Percentiles rank a stretch among this genome's conserved stretches.
Evolutionary conservation across 2,797 vertebrate species (phyloP).

Genomic region (Malacoraja senta): DNA sequence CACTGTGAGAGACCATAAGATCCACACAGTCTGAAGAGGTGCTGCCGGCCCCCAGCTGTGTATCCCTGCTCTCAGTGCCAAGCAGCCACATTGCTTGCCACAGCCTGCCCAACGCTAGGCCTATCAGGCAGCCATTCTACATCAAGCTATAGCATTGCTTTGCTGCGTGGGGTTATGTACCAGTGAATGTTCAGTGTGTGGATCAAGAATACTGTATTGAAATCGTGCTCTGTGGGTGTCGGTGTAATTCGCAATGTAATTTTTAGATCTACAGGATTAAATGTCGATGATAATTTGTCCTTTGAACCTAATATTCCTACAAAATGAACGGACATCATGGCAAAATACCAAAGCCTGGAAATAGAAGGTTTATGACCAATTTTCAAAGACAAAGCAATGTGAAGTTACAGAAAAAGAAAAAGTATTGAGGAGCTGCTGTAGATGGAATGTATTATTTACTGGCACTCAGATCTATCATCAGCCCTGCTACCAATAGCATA

Average conservation of each 20-base stretch:
- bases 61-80: too few species aligned
- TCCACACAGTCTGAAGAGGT: too few species aligned
- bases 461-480: neutral
- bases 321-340: neutral
- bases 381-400: neutral
- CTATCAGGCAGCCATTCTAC: too few species aligned
- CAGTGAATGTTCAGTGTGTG: too few species aligned
- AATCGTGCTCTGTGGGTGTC: neutral
- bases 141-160: too few species aligned
- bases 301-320: neutral
- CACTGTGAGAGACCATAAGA: too few species aligned
- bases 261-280: neutral
- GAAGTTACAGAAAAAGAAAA: neutral
- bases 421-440: neutral
- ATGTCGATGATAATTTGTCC: slow-evolving; percentile 3
- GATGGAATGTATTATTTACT: neutral
- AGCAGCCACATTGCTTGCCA: too few species aligned
- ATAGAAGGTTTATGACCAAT: neutral
- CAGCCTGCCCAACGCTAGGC: too few species aligned
- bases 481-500: neutral
- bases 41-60: too few species aligned
- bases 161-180: too few species aligned
- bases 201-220: too few species aligned
- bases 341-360: neutral
- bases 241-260: neutral